phyloP scores from a whole-genome alignment of 2,113 vertebrate species.

The Ictidomys tridecemlineatus region DNA sequence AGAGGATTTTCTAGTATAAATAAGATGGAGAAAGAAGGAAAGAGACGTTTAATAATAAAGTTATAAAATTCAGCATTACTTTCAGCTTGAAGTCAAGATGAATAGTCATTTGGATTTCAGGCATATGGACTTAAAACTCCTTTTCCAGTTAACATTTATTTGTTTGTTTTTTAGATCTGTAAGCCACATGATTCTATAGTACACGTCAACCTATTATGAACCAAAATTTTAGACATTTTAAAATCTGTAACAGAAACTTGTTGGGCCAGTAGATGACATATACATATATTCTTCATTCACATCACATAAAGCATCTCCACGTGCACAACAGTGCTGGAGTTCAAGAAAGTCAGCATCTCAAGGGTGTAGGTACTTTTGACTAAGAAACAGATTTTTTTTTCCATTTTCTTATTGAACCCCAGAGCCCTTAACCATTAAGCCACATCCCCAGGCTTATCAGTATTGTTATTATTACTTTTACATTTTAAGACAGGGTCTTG shows the following conservation, averaged over 20 bases:
- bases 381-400: background rate
- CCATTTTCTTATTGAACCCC: no score
- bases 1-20: background rate
- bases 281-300: background rate
- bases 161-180: background rate
- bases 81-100: background rate
- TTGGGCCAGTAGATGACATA: background rate
- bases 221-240: background rate
- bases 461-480: no score
- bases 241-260: background rate
- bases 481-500: no score
- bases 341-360: background rate
- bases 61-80: background rate
- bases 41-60: background rate
- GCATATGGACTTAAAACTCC: background rate
- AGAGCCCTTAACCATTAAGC: no score
- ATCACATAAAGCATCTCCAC: background rate
- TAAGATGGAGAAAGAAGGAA: background rate
- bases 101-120: background rate
- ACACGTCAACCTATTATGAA: background rate
- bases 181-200: background rate
- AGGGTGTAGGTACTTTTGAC: background rate
- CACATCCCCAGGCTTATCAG: no score
- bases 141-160: background rate
- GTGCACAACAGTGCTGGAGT: background rate